Evolutionary conservation across 2,113 vertebrate genomes (phyloP).

Genomic region (Atherinomorus stipes): DNA sequence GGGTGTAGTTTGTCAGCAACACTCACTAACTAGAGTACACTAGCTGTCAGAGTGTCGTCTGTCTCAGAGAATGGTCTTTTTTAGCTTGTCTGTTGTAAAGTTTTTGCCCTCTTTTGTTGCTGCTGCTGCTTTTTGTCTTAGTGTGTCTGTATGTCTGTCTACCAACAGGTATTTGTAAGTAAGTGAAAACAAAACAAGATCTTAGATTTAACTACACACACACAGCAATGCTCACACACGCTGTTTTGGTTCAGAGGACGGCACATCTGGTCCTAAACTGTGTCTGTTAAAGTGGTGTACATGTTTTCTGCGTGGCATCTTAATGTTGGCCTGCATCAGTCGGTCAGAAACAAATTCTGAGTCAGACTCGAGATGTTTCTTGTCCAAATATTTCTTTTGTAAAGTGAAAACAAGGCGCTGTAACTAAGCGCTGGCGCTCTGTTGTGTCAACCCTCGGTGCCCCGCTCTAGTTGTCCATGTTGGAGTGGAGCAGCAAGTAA

Average conservation of each 20-base stretch:
- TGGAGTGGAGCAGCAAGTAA: conserved; percentile 28
- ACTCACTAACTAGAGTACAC: conserved; percentile 47
- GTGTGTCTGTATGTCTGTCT: conserved; percentile 7
- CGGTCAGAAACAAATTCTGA: conserved; percentile 42
- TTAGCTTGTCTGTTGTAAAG: not conserved
- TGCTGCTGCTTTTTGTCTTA: not conserved
- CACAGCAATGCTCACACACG: not conserved
- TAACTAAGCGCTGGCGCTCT: conserved; percentile 49
- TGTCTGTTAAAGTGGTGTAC: conserved; percentile 29
- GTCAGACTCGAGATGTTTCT: conserved; percentile 41
- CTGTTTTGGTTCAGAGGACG: conserved; percentile 28
- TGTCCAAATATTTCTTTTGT: conserved; percentile 59
- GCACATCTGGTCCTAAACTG: conserved; percentile 41
- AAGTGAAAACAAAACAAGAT: conserved; percentile 3
- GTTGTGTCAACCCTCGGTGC: conserved; percentile 26
- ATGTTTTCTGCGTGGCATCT: conserved; percentile 48
- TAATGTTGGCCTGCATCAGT: conserved; percentile 49
- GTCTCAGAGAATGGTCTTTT: conserved; percentile 13
- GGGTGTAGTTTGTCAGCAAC: conserved; percentile 67
- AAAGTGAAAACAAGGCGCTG: conserved; percentile 57
- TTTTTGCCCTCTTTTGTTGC: conserved; percentile 6
- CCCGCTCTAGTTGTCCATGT: not conserved
- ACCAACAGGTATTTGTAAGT: conserved; percentile 16
- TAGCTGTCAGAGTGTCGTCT: conserved; percentile 38
- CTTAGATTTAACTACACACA: conserved; percentile 1